These are phyloP conservation scores for Chionoecetes opilio DNA, from an alignment of 1,140 invertebrate species.

Conservation along the genomic window DNA sequence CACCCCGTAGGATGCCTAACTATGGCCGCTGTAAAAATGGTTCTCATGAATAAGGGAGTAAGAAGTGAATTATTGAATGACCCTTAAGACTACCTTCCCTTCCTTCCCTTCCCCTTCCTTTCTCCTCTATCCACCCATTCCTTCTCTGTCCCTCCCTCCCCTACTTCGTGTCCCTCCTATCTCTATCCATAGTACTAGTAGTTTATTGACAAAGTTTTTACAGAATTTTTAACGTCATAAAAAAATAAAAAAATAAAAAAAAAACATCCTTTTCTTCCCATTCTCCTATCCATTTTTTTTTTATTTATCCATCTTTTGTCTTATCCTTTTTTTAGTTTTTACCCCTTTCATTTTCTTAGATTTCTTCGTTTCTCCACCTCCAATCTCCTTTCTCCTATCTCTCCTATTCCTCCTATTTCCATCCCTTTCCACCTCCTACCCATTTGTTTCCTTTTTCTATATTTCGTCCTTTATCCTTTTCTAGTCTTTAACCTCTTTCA, in stretches of 20 bases:
- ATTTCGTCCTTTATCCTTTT: neutral
- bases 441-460: neutral
- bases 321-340: neutral
- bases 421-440: neutral
- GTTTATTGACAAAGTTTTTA: no score
- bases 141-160: neutral
- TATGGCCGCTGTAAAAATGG: neutral
- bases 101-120: neutral
- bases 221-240: no score
- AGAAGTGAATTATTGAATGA: slow-evolving; percentile 13
- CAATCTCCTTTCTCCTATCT: neutral
- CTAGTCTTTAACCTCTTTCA: neutral
- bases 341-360: neutral
- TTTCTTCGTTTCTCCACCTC: neutral
- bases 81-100: neutral
- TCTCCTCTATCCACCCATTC: neutral
- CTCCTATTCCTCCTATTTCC: neutral
- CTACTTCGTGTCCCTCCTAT: neutral
- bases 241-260: no score
- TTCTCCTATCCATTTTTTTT: neutral
- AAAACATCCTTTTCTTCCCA: no score
- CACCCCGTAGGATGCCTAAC: neutral
- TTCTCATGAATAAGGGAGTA: slow-evolving; percentile 9
- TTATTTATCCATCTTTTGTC: neutral
- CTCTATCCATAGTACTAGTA: no score